These are phyloP conservation scores for Cyprinodon variegatus DNA, from an alignment of 2,113 vertebrate species.

Conservation along the genomic window DNA sequence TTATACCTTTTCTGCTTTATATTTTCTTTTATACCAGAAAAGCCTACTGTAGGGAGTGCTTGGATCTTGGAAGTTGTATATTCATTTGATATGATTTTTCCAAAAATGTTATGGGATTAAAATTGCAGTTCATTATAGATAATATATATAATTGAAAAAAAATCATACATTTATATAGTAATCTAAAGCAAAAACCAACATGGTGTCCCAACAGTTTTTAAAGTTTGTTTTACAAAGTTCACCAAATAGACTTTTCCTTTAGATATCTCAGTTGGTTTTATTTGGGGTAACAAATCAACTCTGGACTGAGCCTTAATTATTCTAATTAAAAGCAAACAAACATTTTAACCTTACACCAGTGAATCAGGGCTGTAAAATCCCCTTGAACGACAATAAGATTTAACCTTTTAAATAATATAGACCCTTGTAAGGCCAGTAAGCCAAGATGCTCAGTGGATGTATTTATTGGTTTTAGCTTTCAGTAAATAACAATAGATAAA, in stretches of 20 bases:
- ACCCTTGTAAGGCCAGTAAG: not conserved
- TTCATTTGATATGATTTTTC: too few species aligned
- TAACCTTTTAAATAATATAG: not conserved
- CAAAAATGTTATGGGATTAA: too few species aligned
- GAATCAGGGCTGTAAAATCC: not conserved
- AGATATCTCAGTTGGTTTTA: not conserved
- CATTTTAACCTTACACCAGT: not conserved
- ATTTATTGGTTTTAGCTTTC: not conserved
- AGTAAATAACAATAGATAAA: too few species aligned
- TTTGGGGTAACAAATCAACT: not conserved
- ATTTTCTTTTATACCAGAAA: not conserved
- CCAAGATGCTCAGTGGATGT: not conserved
- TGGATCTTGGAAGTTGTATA: not conserved
- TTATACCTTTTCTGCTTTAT: not conserved
- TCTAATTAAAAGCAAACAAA: too few species aligned
- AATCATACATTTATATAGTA: not conserved
- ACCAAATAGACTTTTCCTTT: too few species aligned
- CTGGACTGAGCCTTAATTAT: not conserved
- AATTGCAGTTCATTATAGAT: too few species aligned
- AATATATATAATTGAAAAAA: too few species aligned
- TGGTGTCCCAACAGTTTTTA: not conserved
- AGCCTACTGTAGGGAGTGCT: too few species aligned
- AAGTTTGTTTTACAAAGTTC: not conserved
- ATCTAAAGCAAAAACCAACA: not conserved
- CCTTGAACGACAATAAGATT: not conserved